phyloP scores from a whole-genome alignment of 2,113 vertebrate species.

The Rhagologus leucostigma region DNA sequence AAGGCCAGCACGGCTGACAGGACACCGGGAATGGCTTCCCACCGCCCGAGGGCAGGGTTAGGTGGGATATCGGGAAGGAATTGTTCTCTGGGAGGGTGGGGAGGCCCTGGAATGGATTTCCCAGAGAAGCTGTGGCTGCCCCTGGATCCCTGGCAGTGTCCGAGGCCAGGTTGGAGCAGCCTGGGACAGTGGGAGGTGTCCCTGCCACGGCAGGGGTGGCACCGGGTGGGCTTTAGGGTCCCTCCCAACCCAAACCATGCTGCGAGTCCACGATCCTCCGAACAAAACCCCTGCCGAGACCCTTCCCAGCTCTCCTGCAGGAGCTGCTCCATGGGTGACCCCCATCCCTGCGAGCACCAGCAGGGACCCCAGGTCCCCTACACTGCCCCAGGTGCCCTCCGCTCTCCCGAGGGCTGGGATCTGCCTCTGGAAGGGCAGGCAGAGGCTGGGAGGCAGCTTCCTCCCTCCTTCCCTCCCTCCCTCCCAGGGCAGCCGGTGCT shows the following conservation, averaged over 20 bases:
- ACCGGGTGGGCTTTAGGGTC: neutral
- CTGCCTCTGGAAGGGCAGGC: neutral
- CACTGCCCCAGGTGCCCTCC: neutral
- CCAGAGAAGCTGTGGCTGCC: neutral
- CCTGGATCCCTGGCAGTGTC: neutral
- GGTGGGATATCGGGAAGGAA: neutral
- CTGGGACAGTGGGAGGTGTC: neutral
- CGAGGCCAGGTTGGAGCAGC: neutral
- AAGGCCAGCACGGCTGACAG: neutral
- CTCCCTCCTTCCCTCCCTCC: neutral
- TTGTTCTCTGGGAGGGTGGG: neutral
- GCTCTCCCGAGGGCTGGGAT: neutral
- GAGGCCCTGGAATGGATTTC: neutral
- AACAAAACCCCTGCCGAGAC: no score
- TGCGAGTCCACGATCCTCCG: neutral
- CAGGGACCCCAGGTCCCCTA: neutral
- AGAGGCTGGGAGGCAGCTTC: neutral
- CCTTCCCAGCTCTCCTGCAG: neutral
- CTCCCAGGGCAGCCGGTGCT: neutral
- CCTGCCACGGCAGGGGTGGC: no score
- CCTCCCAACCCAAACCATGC: neutral
- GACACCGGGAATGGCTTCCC: neutral
- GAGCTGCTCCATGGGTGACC: neutral
- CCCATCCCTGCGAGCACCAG: neutral
- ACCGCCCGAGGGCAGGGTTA: neutral